Conservation (phyloP, 2,797 vertebrate genomes). For the Chelonia mydas region DNA sequence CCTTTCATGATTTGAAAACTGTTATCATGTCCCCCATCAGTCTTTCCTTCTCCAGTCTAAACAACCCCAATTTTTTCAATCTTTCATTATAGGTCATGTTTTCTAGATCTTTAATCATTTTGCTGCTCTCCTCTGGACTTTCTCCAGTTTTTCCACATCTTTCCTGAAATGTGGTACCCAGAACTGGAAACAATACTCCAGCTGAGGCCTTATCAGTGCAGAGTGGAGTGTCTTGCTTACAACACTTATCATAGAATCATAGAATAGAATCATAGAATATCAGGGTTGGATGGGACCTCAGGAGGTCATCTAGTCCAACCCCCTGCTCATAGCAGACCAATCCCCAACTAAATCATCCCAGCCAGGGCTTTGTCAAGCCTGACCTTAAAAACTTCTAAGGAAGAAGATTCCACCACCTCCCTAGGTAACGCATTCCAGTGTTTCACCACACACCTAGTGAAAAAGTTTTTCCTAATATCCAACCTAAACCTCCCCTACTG, state of each 20-base stretch:
- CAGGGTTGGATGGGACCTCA: too few relatives aligned
- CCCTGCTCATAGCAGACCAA: too few relatives aligned
- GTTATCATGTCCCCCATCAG: neutral
- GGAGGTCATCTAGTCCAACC: too few relatives aligned
- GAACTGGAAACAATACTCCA: neutral
- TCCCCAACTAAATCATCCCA: too few relatives aligned
- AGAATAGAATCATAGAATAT: too few relatives aligned
- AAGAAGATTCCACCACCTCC: too few relatives aligned
- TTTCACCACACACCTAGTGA: too few relatives aligned
- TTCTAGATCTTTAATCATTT: neutral
- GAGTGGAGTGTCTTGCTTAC: neutral
- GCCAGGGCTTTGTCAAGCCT: too few relatives aligned
- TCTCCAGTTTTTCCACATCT: neutral
- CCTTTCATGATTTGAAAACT: neutral
- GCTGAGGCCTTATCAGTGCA: neutral
- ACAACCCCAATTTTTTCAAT: neutral
- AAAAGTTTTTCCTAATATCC: too few relatives aligned
- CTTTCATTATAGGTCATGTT: neutral
- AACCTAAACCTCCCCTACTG: too few relatives aligned
- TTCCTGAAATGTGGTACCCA: neutral
- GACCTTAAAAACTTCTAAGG: too few relatives aligned
- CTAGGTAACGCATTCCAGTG: too few relatives aligned
- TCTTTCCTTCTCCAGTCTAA: neutral
- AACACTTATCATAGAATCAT: neutral
- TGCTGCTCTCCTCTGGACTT: neutral